Conservation (phyloP, 2,113 vertebrate species). For the Erythrocercus mccallii region DNA sequence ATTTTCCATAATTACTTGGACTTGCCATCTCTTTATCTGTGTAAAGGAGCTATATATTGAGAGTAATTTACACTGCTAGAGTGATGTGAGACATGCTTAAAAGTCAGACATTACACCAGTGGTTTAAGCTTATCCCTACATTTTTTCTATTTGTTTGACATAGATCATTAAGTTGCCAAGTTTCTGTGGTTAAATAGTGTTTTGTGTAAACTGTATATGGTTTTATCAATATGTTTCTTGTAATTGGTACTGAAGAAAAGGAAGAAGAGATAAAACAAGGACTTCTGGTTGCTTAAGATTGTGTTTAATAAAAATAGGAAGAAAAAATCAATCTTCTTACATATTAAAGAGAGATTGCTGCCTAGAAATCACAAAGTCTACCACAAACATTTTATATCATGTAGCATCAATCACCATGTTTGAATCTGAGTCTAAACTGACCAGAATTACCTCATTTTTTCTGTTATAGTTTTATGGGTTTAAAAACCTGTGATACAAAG, state of each 20-base stretch:
- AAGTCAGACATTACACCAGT: neutral
- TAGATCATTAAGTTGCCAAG: neutral
- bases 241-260: neutral
- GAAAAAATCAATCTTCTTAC: neutral
- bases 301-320: neutral
- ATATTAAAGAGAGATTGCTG: neutral
- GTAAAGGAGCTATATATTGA: neutral
- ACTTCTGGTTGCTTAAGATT: neutral
- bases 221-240: neutral
- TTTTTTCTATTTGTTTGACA: neutral
- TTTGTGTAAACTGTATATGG: conserved; percentile 2
- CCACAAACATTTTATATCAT: neutral
- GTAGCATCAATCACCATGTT: neutral
- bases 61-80: neutral
- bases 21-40: neutral
- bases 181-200: conserved; percentile 4
- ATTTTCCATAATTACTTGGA: neutral
- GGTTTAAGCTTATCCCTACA: neutral
- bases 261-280: neutral
- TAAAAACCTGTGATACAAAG: neutral
- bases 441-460: neutral
- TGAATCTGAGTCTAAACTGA: neutral
- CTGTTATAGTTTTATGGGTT: neutral
- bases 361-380: neutral
- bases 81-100: neutral